Evolutionary conservation across 2,888 invertebrate genomes (phyloP), one percentile per base, ranked within the genome.

Genomic region (Drosophila rubida): DNA sequence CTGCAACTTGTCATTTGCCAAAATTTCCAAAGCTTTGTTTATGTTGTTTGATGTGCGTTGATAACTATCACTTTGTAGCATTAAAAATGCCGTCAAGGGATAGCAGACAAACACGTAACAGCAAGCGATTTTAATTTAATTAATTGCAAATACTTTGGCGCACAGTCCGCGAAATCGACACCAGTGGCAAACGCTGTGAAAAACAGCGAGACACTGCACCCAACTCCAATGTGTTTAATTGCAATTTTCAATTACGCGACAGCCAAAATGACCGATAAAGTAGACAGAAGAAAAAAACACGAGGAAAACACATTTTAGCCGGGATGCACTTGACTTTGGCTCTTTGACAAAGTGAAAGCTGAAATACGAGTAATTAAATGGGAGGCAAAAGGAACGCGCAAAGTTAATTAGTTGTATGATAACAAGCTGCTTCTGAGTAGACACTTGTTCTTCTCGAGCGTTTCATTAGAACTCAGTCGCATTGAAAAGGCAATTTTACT

Each of bases 211-310:
- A 45, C 5, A 25, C 25, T 5, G 35, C 41, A 51, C 39, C 16
- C 16, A 51, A 41, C 51, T 27, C 16, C 41, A 41, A 39, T 27
- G 73, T 32, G 35, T 62, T 69, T 87, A 82, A 87, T 82, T 81
- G 85, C 66, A 54, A 71, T 84, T 82, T 84, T 68, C 87, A 82
- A 82, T 85, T 82, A 87, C 70, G 61, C 57, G 58, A 73, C 65
- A 64, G 30, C 42, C 50, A 44, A 67, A 74, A 58, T 44, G 41
- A 49, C 22, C 44, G 27, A 11, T n/a, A 49, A 41, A 41, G 58
- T 65, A 59, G 63, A 49, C 3, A 8, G 4, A 48, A 35, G 6
- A 50, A 23, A 23, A 23, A 27, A 73, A 54, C 5, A 4, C 11
- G 4, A 58, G 39, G 6, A 23, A 39, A 71, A 41, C 27, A 45